Conservation (phyloP, 2,113 vertebrate species). For the Seriola aureovittata region DNA sequence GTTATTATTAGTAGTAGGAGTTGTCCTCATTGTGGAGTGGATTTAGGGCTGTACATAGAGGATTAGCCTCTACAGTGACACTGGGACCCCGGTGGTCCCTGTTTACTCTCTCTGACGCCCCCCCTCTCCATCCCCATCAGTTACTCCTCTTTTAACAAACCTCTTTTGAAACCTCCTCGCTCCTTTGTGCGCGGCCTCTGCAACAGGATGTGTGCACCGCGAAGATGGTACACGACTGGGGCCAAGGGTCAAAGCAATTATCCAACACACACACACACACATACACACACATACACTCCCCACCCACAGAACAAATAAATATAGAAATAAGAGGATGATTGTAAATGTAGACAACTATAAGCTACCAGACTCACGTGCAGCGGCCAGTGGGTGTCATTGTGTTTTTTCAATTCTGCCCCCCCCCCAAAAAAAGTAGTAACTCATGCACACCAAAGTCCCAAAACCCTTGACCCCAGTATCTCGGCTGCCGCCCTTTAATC, state of each 20-base stretch:
- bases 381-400: not conserved
- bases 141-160: conserved; percentile 73
- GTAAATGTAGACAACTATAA: conserved; percentile 1
- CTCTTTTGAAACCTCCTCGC: conserved; percentile 64
- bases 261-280: not conserved
- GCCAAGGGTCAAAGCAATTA: conserved; percentile 78
- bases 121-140: conserved; percentile 59
- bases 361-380: not conserved
- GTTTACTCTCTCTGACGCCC: conserved; percentile 68
- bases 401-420: not conserved
- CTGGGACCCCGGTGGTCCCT: conserved; percentile 70
- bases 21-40: conserved; percentile 36
- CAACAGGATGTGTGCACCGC: conserved; percentile 63
- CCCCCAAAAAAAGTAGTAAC: not conserved
- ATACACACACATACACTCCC: no score
- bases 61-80: conserved; percentile 67
- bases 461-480: not conserved
- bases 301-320: no score
- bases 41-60: conserved; percentile 36
- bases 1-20: conserved; percentile 1
- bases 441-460: not conserved
- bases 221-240: conserved; percentile 65
- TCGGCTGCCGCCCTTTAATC: not conserved
- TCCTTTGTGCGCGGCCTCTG: conserved; percentile 72
- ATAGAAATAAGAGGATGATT: conserved; percentile 3